Evolutionary conservation across 1,140 invertebrate genomes (phyloP).

Genomic region (Macrobrachium rosenbergii): DNA sequence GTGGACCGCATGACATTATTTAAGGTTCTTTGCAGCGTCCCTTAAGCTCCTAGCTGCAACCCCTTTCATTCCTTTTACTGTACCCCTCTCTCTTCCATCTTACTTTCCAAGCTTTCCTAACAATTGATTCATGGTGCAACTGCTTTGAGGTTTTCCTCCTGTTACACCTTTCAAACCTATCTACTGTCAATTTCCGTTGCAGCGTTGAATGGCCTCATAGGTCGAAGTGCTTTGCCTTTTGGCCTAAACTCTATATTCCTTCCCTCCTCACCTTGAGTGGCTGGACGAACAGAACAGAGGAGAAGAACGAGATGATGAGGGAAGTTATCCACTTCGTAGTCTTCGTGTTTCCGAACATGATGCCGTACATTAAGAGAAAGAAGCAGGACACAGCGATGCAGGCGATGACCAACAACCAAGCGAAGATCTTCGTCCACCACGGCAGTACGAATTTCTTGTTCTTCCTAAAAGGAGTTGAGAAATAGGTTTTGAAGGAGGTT

Average conservation of each 20-base stretch:
- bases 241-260: no score
- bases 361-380: constrained; percentile 72
- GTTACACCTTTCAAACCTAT: no score
- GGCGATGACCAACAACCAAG: constrained; percentile 71
- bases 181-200: no score
- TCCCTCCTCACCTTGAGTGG: constrained; percentile 64
- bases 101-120: background rate
- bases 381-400: constrained; percentile 70
- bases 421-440: constrained; percentile 67
- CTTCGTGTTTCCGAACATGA: constrained; percentile 74
- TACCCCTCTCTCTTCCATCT: no score
- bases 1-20: no score
- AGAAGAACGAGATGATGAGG: constrained; percentile 74
- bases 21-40: no score
- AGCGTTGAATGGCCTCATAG: no score
- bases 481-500: background rate
- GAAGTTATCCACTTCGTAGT: constrained; percentile 75
- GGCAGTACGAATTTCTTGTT: constrained; percentile 64
- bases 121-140: no score
- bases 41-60: no score
- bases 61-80: background rate
- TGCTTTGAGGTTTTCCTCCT: background rate
- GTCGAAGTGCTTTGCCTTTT: no score
- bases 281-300: constrained; percentile 69
- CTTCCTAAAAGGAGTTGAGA: constrained; percentile 14